These are phyloP conservation scores for Rallus limicola DNA, from an alignment of 2,113 vertebrate genomes.

Conservation along the genomic window DNA sequence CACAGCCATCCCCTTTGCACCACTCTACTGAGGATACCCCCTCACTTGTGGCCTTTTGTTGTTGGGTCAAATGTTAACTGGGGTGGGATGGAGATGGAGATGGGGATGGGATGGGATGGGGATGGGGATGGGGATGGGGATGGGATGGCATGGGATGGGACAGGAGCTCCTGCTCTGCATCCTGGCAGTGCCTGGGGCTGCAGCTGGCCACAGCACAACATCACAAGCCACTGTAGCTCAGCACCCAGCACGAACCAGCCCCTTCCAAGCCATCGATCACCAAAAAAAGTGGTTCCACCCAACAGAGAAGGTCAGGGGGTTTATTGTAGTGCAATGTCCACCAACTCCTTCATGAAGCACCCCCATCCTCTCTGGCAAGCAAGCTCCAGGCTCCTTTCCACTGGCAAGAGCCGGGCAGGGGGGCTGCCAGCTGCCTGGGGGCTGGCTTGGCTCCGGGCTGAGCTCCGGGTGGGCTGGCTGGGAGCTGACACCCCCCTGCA, in stretches of 20 bases:
- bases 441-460: not conserved
- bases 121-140: not conserved
- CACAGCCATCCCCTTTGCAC: not conserved
- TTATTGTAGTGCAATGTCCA: not conserved
- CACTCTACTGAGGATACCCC: fast-evolving
- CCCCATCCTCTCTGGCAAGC: not conserved
- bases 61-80: fast-evolving
- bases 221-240: not conserved
- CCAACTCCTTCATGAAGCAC: not conserved
- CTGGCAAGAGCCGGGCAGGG: not conserved
- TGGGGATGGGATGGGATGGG: not conserved
- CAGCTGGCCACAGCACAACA: not conserved
- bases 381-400: not conserved
- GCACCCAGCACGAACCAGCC: not conserved
- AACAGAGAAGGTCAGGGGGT: fast-evolving
- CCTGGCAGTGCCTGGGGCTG: not conserved
- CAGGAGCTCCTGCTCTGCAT: not conserved
- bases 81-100: not conserved
- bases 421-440: not conserved
- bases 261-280: not conserved
- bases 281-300: not conserved
- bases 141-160: not conserved
- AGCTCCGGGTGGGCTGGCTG: not conserved
- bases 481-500: not conserved
- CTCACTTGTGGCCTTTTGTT: fast-evolving